Percentiles rank a stretch among this genome's conserved stretches.
These are phyloP conservation scores for Hoplostethus mediterraneus DNA, from an alignment of 2,797 vertebrate genomes.

Conservation along the genomic window DNA sequence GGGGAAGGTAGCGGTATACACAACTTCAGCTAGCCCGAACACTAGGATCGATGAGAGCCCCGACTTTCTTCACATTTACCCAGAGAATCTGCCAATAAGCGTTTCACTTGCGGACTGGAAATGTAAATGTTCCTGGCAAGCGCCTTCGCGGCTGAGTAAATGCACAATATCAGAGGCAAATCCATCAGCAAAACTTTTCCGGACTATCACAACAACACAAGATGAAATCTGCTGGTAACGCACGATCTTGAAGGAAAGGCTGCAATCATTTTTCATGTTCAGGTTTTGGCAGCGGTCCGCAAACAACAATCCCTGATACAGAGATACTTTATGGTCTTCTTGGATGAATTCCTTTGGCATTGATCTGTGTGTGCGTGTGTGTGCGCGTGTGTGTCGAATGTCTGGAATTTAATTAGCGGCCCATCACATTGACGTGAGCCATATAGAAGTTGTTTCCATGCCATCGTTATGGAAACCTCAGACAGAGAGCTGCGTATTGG, in stretches of 20 bases:
- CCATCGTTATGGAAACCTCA: constrained; percentile 23
- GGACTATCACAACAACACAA: not conserved
- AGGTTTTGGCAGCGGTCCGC: not conserved
- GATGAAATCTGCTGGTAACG: not conserved
- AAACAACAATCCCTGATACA: constrained; percentile 9
- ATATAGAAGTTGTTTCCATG: not conserved
- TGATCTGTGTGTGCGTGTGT: constrained; percentile 15
- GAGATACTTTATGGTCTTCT: not conserved
- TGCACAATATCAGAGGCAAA: not conserved
- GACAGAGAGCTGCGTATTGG: not conserved
- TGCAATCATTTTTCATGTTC: constrained; percentile 24
- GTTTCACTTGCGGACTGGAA: constrained; percentile 12
- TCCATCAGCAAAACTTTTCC: not conserved
- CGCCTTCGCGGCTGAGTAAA: not conserved
- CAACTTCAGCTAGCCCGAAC: not conserved
- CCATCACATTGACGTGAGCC: constrained; percentile 5
- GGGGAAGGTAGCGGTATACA: not conserved
- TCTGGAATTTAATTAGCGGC: constrained; percentile 25
- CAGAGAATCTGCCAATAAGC: not conserved
- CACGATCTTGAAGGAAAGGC: not conserved
- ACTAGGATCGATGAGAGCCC: not conserved
- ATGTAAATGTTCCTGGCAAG: constrained; percentile 2
- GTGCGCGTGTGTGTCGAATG: constrained; percentile 11
- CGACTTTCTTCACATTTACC: not conserved
- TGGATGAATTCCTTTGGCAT: not conserved